phyloP scores from a whole-genome alignment of 2,888 invertebrate species.

The Crioceris asparagi region DNA sequence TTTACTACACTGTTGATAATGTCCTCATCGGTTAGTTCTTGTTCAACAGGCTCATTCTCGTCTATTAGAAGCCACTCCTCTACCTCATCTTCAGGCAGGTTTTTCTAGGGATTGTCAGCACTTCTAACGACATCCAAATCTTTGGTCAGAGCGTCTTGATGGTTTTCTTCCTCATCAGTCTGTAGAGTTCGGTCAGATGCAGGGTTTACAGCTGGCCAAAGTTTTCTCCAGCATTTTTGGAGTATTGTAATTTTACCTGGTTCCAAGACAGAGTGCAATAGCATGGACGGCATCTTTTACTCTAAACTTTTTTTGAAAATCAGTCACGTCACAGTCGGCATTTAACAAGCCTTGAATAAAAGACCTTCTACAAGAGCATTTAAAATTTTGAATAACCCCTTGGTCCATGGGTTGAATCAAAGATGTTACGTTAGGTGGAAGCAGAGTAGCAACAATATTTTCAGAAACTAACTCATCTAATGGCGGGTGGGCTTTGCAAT shows the following conservation, averaged over 20 bases:
- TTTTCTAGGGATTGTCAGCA: neutral
- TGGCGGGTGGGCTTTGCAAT: conserved; percentile 4
- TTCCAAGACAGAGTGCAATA: neutral
- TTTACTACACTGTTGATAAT: neutral
- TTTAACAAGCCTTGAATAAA: neutral
- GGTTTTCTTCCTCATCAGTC: neutral
- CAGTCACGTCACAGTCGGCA: neutral
- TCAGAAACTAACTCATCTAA: conserved; percentile 1
- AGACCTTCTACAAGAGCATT: conserved; percentile 1
- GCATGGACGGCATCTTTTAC: neutral
- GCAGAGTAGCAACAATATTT: conserved; percentile 5
- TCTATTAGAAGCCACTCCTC: no score
- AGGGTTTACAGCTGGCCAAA: neutral
- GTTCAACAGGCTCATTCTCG: neutral
- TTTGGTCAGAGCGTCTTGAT: neutral
- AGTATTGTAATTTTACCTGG: neutral
- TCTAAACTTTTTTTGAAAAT: conserved; percentile 1
- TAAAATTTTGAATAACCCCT: conserved; percentile 4
- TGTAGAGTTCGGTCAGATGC: neutral
- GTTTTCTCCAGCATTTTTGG: neutral
- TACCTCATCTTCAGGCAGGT: neutral
- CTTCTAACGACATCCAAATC: neutral
- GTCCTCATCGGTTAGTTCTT: neutral
- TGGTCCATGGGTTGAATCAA: conserved; percentile 4
- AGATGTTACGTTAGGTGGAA: conserved; percentile 3